phyloP scores from a whole-genome alignment of 2,797 vertebrate genomes.

The Syngnathus rostellatus region DNA sequence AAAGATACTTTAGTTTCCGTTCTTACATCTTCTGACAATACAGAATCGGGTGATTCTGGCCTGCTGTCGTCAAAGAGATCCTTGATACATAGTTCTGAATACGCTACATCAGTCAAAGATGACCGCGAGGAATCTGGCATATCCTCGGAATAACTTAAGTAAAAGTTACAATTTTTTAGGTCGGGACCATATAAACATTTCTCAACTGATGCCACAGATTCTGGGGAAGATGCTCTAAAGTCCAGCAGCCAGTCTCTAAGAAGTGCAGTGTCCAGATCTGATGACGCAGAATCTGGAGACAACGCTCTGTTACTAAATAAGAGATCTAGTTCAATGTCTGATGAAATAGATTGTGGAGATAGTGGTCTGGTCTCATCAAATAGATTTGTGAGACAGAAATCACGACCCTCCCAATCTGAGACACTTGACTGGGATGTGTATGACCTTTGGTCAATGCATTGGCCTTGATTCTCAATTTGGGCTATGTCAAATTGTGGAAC shows the following conservation, averaged over 20 bases:
- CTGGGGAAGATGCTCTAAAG: conserved; percentile 22
- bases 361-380: conserved; percentile 14
- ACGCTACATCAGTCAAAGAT: conserved; percentile 13
- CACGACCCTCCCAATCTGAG: conserved; percentile 36
- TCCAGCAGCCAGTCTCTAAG: conserved; percentile 13
- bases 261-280: conserved; percentile 4
- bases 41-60: conserved; percentile 9
- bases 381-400: conserved; percentile 14
- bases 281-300: conserved; percentile 23
- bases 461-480: neutral
- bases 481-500: conserved; percentile 20
- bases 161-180: conserved; percentile 6
- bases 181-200: neutral
- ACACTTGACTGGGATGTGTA: conserved; percentile 22
- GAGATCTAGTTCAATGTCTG: conserved; percentile 15
- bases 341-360: conserved; percentile 23
- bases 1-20: neutral
- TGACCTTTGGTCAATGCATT: neutral
- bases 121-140: conserved; percentile 8
- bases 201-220: conserved; percentile 4
- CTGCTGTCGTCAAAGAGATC: conserved; percentile 8
- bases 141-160: neutral
- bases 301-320: conserved; percentile 11
- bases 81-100: neutral
- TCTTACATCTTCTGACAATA: neutral